Evolutionary conservation across 1,140 invertebrate genomes (phyloP), one percentile per base, ranked within the genome.

Genomic region (Caenorhabditis latens): DNA sequence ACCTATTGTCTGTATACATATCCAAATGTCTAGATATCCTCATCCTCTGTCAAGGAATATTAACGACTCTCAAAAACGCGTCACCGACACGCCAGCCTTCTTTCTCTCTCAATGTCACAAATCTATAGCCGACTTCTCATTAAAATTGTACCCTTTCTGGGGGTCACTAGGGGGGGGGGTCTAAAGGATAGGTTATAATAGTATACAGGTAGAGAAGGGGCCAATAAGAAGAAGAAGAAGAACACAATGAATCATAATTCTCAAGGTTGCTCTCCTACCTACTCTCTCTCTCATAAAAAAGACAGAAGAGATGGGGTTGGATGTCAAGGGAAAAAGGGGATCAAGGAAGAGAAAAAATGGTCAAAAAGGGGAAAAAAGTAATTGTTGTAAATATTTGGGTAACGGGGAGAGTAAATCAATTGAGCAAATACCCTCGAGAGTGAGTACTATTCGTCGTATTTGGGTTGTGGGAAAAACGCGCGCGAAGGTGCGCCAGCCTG

Each of bases 161-260:
- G 32, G 32, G 32, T 16, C 50, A 3, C 9, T 11, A 2, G 13
- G 11, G 2, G 13, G 16, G 50, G 50, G 50, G 4, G 50, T 53
- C 50, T 14, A 53, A 61, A n/a, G 21, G n/a, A 21, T 4, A 32
- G 11, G 63, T 67, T 40, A 40, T 67, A 67, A 40, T 67, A 65
- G 61, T 42, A 65, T 21, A 21, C 13, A 21, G 63, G 63, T 53
- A 53, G 2, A 53, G 50, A 8, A 53, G 63, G 24, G 24, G 9
- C 4, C 24, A 9, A 32, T 32, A 32, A 32, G 32, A 32, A 32
- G 32, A 40, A 32, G 19, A n/a, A 14, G n/a, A n/a, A 2, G 16
- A 58, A 16, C 42, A 46, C 71, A 79, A 79, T 79, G 71, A 79
- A 79, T 79, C 43, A 79, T 79, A 79, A 79, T 79, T 79, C 43